A percentile compares a stretch with the other conserved stretches of the same genome.
Conservation (phyloP, 2,797 vertebrate genomes). For the Phrynocephalus vlangalii region DNA sequence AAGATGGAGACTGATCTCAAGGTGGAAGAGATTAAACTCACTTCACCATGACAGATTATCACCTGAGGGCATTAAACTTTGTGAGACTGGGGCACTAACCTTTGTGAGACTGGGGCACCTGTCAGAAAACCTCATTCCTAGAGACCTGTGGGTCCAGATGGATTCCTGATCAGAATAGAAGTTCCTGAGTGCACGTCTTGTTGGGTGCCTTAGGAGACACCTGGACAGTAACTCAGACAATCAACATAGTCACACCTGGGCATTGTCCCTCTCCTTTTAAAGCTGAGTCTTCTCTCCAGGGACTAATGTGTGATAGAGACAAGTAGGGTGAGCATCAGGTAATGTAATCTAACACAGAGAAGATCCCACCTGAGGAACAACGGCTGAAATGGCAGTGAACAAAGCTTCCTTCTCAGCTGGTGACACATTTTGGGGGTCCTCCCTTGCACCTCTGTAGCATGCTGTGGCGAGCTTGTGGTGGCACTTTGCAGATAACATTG, state of each 20-base stretch:
- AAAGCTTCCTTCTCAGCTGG: not conserved
- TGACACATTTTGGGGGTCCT: not conserved
- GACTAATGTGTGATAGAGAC: not conserved
- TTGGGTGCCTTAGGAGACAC: not conserved
- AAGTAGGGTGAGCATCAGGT: no score
- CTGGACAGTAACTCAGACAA: not conserved
- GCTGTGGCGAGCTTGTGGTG: not conserved
- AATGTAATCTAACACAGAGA: no score
- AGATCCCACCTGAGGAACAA: no score
- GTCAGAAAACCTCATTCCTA: not conserved
- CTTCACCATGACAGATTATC: not conserved
- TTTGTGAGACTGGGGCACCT: not conserved
- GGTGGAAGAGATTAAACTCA: not conserved
- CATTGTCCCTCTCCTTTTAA: not conserved
- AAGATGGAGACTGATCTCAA: not conserved
- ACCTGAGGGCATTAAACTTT: not conserved
- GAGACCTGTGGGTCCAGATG: not conserved
- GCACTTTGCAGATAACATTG: not conserved
- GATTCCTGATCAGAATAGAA: not conserved
- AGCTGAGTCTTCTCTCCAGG: not conserved
- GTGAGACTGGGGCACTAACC: no score
- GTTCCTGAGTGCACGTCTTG: not conserved
- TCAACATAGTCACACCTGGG: not conserved
- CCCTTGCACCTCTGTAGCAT: no score
- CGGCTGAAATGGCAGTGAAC: not conserved